Percentiles rank a stretch among this genome's conserved stretches.
Evolutionary conservation across 1,140 invertebrate genomes (phyloP).

Genomic region (Drosophila elegans): DNA sequence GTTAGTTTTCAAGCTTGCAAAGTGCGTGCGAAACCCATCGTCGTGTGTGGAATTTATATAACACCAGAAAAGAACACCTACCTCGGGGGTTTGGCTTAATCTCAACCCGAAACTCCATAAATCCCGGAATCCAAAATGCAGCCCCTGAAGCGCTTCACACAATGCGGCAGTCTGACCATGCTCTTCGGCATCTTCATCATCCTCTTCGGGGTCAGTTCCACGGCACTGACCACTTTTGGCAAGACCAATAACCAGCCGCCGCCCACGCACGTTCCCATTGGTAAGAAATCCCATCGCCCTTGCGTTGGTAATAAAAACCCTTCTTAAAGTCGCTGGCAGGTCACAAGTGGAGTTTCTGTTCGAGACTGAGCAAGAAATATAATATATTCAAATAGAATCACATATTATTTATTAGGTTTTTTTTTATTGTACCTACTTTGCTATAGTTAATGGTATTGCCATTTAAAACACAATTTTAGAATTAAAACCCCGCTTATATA

Average conservation of each 20-base stretch:
- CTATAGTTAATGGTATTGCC: background rate
- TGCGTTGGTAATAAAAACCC: constrained; percentile 25
- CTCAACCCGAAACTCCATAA: constrained; percentile 18
- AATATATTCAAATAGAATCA: too few relatives aligned
- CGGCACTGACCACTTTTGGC: constrained; percentile 89
- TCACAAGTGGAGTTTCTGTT: constrained; percentile 19
- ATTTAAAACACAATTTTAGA: too few relatives aligned
- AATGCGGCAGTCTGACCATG: constrained; percentile 84
- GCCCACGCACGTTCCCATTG: constrained; percentile 86
- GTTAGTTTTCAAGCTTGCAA: constrained; percentile 34
- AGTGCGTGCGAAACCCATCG: constrained; percentile 51
- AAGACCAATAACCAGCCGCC: constrained; percentile 87
- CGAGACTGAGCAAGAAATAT: background rate
- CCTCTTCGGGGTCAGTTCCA: constrained; percentile 85
- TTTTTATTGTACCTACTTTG: background rate
- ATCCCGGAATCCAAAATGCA: constrained; percentile 64
- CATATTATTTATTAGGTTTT: background rate
- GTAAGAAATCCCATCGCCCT: constrained; percentile 72
- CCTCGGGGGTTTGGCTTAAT: constrained; percentile 1
- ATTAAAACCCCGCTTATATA: too few relatives aligned
- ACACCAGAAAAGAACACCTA: constrained; percentile 22
- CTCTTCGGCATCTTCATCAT: constrained; percentile 84
- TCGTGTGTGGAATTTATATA: constrained; percentile 47
- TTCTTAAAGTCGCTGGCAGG: constrained; percentile 25
- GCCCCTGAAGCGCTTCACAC: constrained; percentile 83